Evolutionary conservation across 2,888 invertebrate genomes (phyloP).

Genomic region (Dilophus febrilis): DNA sequence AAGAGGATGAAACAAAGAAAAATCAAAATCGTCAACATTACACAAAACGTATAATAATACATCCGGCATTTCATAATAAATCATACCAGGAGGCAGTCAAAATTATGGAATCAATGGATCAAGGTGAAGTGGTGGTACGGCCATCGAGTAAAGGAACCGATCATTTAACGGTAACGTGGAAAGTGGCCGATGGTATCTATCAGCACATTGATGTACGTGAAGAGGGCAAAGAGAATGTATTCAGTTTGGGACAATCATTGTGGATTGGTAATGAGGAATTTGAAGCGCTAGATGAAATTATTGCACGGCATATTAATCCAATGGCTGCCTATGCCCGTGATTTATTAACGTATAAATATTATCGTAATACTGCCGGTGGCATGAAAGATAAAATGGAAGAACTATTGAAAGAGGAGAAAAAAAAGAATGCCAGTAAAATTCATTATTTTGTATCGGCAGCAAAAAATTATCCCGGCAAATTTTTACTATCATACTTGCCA

Average conservation of each 20-base stretch:
- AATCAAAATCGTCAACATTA: constrained; percentile 70
- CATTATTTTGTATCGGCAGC: constrained; percentile 75
- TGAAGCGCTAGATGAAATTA: constrained; percentile 98
- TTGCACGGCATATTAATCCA: constrained; percentile 88
- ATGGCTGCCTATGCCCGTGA: constrained; percentile 92
- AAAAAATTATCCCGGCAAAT: constrained; percentile 80
- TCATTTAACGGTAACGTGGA: constrained; percentile 97
- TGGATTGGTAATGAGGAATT: constrained; percentile 87
- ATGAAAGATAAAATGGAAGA: constrained; percentile 79
- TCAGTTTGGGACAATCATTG: constrained; percentile 75
- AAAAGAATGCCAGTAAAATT: constrained; percentile 71
- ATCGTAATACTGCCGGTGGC: constrained; percentile 57
- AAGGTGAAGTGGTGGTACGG: constrained; percentile 89
- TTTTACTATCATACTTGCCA: constrained; percentile 85
- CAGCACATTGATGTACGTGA: constrained; percentile 95
- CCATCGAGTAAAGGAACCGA: constrained; percentile 95
- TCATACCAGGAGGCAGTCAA: constrained; percentile 84
- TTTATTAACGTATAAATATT: constrained; percentile 81
- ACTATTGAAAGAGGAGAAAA: constrained; percentile 71
- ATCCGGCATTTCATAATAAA: constrained; percentile 94
- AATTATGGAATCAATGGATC: constrained; percentile 79
- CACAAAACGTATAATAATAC: constrained; percentile 91
- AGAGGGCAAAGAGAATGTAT: constrained; percentile 90
- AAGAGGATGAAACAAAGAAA: constrained; percentile 67
- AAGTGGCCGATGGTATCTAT: constrained; percentile 82